A percentile compares a stretch with the other conserved stretches of the same genome.
These are phyloP conservation scores for Brachypteracias leptosomus DNA, from an alignment of 2,113 vertebrate species.

Conservation along the genomic window DNA sequence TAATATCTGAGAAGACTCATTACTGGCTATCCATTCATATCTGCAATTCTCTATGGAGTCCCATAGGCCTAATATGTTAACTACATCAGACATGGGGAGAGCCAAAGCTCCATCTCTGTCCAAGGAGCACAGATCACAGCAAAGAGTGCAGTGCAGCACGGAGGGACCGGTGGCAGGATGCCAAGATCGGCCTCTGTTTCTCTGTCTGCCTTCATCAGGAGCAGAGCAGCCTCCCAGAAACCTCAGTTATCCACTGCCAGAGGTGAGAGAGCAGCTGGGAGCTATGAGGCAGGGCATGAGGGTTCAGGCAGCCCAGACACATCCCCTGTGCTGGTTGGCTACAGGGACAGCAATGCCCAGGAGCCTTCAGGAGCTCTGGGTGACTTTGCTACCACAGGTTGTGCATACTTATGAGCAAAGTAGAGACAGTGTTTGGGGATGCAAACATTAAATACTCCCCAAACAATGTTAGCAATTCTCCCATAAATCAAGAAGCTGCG, in stretches of 20 bases:
- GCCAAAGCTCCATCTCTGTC: not conserved
- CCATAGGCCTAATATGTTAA: not conserved
- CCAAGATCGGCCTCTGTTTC: not conserved
- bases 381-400: not conserved
- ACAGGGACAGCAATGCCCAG: not conserved
- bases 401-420: not conserved
- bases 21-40: slow-evolving; percentile 35
- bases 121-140: not conserved
- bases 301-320: not conserved
- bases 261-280: not conserved
- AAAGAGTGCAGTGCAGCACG: fast-evolving
- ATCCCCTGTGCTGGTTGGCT: not conserved
- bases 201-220: not conserved
- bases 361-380: not conserved
- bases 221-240: not conserved
- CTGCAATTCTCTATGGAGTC: slow-evolving; percentile 6
- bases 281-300: not conserved
- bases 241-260: not conserved
- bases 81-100: not conserved
- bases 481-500: not conserved
- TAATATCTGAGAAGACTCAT: slow-evolving; percentile 52
- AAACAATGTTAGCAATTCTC: not conserved
- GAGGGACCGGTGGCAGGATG: fast-evolving
- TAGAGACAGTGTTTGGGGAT: not conserved
- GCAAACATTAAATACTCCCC: not conserved